These are phyloP conservation scores for Ciconia maguari DNA, from an alignment of 2,113 vertebrate genomes.

Conservation along the genomic window DNA sequence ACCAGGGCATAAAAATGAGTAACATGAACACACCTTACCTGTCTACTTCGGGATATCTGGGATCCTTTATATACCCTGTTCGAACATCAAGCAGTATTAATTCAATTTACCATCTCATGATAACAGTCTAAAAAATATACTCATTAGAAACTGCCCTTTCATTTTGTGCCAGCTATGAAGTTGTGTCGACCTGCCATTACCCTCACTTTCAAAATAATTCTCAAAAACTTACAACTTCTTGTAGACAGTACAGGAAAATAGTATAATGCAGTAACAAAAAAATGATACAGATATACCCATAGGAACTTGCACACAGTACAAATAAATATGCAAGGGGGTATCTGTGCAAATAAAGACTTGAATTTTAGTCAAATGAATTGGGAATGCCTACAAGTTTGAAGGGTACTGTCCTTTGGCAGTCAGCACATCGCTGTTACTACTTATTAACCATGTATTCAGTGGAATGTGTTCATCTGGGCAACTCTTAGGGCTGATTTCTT, in stretches of 20 bases:
- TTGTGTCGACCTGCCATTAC: not conserved
- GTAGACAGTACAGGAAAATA: not conserved
- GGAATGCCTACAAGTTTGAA: not conserved
- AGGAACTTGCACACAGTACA: not conserved
- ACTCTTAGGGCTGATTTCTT: not conserved
- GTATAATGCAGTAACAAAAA: not conserved
- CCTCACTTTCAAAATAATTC: not conserved
- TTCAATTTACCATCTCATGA: constrained; percentile 49
- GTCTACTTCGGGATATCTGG: constrained; percentile 92
- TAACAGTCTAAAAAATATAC: constrained; percentile 2
- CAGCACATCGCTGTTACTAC: not conserved
- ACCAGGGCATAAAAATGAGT: constrained; percentile 67
- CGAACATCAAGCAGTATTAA: constrained; percentile 78
- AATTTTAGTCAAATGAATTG: not conserved
- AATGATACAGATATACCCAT: not conserved
- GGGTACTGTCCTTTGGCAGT: not conserved
- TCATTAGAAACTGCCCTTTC: not conserved
- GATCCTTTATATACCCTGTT: constrained; percentile 98
- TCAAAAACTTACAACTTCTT: not conserved
- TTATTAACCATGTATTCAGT: not conserved
- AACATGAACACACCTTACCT: constrained; percentile 83
- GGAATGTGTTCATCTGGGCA: not conserved
- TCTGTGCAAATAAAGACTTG: not conserved
- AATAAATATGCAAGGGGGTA: not conserved
- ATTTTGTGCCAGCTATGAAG: not conserved